Percentiles rank a stretch among this genome's conserved stretches.
These are phyloP conservation scores for Pyrochroa serraticornis DNA, from an alignment of 2,888 invertebrate species.

Conservation along the genomic window DNA sequence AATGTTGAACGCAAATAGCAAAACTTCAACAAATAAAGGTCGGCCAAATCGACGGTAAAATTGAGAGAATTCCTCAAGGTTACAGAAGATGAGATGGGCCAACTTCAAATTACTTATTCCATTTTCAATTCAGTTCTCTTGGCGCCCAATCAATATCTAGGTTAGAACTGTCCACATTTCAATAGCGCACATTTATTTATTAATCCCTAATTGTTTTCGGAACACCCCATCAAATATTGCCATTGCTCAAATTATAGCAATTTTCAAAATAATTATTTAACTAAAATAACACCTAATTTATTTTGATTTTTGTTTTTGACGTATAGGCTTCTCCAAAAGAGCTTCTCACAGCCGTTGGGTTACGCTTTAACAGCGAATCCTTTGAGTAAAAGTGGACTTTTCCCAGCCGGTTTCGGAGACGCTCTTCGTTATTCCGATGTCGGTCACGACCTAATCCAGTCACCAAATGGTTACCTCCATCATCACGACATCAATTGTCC, in stretches of 20 bases:
- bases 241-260: no score
- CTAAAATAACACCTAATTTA: not conserved
- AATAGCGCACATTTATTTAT: no score
- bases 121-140: no score
- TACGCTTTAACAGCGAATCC: constrained; percentile 51
- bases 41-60: no score
- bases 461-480: constrained; percentile 40
- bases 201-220: no score
- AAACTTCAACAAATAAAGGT: no score
- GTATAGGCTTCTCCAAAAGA: constrained; percentile 48
- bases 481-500: constrained; percentile 50
- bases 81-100: no score
- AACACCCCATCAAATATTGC: no score
- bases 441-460: constrained; percentile 48
- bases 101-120: no score
- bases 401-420: constrained; percentile 57
- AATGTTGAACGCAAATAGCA: not conserved
- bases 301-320: not conserved
- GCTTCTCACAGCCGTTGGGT: constrained; percentile 49
- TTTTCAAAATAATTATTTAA: not conserved
- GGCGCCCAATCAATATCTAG: no score
- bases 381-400: constrained; percentile 56
- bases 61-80: no score
- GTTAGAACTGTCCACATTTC: no score
- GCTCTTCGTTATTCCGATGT: constrained; percentile 55